phyloP scores from a whole-genome alignment of 1,140 invertebrate species.

The Akabosia matsudoensis region DNA sequence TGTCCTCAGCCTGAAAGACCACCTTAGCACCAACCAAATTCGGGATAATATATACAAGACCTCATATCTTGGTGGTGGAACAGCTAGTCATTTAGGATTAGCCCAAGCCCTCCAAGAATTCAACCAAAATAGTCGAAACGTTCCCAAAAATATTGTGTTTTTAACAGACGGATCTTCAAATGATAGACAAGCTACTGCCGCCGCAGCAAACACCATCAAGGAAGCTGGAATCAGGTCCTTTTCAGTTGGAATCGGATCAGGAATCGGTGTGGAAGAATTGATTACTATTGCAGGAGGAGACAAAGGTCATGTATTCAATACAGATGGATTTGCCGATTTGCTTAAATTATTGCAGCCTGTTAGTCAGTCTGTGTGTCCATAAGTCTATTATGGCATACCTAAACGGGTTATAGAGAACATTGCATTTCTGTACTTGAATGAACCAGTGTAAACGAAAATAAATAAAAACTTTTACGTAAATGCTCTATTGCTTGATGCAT shows the following conservation, averaged over 20 bases:
- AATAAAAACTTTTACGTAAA: no score
- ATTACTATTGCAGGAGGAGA: neutral
- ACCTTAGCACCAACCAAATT: neutral
- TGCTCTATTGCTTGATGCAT: no score
- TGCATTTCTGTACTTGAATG: no score
- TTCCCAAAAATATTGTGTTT: conserved; percentile 8
- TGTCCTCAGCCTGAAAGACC: neutral
- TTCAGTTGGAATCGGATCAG: neutral
- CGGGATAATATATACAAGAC: neutral
- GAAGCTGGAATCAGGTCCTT: neutral
- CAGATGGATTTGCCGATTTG: neutral
- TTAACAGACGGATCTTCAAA: neutral
- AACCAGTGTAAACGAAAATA: no score
- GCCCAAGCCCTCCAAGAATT: neutral
- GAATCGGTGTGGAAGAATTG: neutral
- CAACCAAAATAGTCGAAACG: neutral
- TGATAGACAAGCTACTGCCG: neutral
- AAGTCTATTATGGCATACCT: no score
- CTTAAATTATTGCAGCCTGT: neutral
- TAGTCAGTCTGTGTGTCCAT: neutral
- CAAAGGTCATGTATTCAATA: neutral
- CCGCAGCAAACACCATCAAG: neutral
- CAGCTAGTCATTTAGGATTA: neutral
- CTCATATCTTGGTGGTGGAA: neutral
- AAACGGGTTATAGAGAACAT: no score